Conservation (phyloP, 1,140 invertebrate species). For the Drosophila nasuta region DNA sequence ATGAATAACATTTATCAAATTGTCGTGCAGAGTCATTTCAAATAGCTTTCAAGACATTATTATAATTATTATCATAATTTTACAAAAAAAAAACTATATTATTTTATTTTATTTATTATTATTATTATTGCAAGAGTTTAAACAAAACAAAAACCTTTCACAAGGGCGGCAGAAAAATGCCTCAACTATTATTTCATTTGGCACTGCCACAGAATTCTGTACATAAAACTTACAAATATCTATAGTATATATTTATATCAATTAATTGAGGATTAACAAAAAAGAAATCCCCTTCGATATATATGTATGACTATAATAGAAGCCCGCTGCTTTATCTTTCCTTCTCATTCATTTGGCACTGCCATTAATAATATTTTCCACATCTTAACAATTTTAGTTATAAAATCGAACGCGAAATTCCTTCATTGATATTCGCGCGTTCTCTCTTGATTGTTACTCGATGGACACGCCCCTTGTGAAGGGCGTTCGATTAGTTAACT, state of each 20-base stretch:
- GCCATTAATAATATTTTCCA: constrained; percentile 30
- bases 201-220: constrained; percentile 37
- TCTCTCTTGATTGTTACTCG: constrained; percentile 27
- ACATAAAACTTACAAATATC: constrained; percentile 21
- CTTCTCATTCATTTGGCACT: constrained; percentile 43
- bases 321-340: constrained; percentile 29
- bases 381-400: constrained; percentile 31
- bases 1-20: constrained; percentile 17
- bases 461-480: constrained; percentile 37
- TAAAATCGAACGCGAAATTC: neutral
- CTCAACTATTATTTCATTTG: constrained; percentile 41
- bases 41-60: constrained; percentile 55
- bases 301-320: constrained; percentile 41
- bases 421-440: constrained; percentile 25
- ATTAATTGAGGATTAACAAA: neutral
- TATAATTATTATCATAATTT: constrained; percentile 22
- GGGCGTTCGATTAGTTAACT: constrained; percentile 36
- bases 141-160: constrained; percentile 29
- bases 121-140: constrained; percentile 41
- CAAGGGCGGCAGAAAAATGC: constrained; percentile 34
- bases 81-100: constrained; percentile 10
- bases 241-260: constrained; percentile 12
- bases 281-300: neutral
- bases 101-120: constrained; percentile 33
- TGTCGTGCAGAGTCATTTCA: constrained; percentile 50